phyloP scores from a whole-genome alignment of 2,113 vertebrate species.

The Pseudolaguvia tuberculata region DNA sequence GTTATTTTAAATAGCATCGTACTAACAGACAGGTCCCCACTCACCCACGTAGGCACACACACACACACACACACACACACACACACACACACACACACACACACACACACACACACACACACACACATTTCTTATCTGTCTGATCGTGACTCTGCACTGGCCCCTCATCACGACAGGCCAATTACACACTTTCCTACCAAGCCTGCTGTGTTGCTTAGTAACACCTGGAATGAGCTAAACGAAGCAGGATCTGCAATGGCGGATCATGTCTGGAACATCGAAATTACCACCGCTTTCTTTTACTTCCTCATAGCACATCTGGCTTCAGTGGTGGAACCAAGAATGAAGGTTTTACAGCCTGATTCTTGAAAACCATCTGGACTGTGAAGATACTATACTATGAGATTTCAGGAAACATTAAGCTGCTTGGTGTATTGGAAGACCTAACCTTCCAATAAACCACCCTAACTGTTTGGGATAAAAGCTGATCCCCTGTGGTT shows the following conservation, averaged over 20 bases:
- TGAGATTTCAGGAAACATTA: neutral
- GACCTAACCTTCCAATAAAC: no score
- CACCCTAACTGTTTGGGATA: no score
- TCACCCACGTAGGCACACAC: slow-evolving; percentile 20
- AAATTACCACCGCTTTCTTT: slow-evolving; percentile 46
- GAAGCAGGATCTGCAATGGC: slow-evolving; percentile 56
- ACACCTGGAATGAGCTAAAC: slow-evolving; percentile 68
- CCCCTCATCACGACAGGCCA: slow-evolving; percentile 62
- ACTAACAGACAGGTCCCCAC: slow-evolving; percentile 36
- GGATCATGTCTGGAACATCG: slow-evolving; percentile 50
- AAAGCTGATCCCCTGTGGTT: no score
- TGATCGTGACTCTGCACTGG: slow-evolving; percentile 59
- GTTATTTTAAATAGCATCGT: slow-evolving; percentile 36
- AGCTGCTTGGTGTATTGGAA: no score
- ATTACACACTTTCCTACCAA: slow-evolving; percentile 61
- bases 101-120: slow-evolving; percentile 12
- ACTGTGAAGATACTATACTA: neutral
- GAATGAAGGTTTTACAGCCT: neutral
- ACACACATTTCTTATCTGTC: slow-evolving; percentile 35
- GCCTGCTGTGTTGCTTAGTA: slow-evolving; percentile 74
- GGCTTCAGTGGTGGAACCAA: neutral
- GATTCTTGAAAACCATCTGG: neutral
- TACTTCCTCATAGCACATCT: slow-evolving; percentile 39
- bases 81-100: slow-evolving; percentile 22
- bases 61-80: slow-evolving; percentile 24